These are phyloP conservation scores for Nicator chloris DNA, from an alignment of 2,113 vertebrate species.

Conservation along the genomic window DNA sequence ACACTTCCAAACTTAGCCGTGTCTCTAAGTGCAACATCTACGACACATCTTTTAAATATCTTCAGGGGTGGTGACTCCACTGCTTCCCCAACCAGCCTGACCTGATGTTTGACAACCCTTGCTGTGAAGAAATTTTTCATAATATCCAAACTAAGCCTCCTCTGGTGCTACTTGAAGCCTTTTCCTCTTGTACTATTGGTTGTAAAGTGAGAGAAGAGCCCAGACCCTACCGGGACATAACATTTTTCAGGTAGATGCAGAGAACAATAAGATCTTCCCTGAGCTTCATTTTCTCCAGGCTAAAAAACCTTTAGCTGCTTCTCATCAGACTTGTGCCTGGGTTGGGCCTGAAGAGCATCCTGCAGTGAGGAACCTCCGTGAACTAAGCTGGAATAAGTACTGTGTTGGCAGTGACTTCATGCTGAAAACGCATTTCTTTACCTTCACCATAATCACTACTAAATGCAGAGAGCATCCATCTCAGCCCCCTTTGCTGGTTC, in stretches of 20 bases:
- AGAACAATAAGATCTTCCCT: background rate
- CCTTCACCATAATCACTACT: background rate
- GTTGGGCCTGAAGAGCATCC: background rate
- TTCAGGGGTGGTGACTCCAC: background rate
- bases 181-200: background rate
- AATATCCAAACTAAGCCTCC: background rate
- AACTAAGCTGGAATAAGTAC: background rate
- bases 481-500: background rate
- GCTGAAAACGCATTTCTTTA: background rate
- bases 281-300: background rate
- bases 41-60: background rate
- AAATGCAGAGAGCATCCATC: background rate
- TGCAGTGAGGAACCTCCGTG: background rate
- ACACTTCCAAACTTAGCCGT: background rate
- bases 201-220: background rate
- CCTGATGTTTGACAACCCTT: background rate
- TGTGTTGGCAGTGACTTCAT: background rate
- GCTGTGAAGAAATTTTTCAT: background rate
- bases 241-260: background rate
- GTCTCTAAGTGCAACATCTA: background rate
- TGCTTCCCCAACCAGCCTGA: background rate
- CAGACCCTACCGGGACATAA: rapidly evolving
- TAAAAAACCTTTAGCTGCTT: background rate
- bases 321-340: background rate
- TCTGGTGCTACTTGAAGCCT: background rate